Evolutionary conservation across 64 coral and sea anemone genomes (phyloP).

Genomic region (Exaiptasia diaphana): DNA sequence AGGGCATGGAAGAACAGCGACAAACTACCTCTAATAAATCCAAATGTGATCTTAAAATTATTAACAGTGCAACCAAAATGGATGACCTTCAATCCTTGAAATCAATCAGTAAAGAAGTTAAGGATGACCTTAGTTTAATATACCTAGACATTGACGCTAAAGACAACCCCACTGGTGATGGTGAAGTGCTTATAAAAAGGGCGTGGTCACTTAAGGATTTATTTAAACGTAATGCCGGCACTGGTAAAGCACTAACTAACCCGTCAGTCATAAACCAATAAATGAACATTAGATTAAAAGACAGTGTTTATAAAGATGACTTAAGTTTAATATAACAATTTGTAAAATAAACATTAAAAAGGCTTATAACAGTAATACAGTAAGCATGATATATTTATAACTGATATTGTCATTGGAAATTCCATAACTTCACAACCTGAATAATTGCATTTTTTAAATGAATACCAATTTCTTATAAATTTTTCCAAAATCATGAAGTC

Average conservation of each 20-base stretch:
- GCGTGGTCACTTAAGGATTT: constrained; percentile 54
- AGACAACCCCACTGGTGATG: neutral
- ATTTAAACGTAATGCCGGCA: constrained; percentile 3
- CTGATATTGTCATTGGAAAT: too few species aligned
- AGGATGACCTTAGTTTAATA: neutral
- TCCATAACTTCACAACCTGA: too few species aligned
- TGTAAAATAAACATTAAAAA: neutral
- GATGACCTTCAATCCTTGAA: too few species aligned
- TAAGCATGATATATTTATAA: too few species aligned
- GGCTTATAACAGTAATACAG: too few species aligned
- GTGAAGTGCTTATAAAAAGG: constrained; percentile 37
- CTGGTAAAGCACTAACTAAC: neutral
- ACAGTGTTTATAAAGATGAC: neutral
- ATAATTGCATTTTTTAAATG: too few species aligned
- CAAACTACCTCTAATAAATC: neutral
- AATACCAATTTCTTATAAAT: too few species aligned
- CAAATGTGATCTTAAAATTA: neutral
- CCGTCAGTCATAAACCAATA: neutral
- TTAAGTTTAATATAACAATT: neutral
- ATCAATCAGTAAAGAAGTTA: too few species aligned
- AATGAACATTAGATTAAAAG: neutral
- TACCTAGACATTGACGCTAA: neutral
- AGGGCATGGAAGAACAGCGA: constrained; percentile 50
- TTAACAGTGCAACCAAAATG: neutral
- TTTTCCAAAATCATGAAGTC: too few species aligned